These are phyloP conservation scores for Caenorhabditis drosophilae DNA, from an alignment of 2,888 invertebrate genomes.

Conservation along the genomic window DNA sequence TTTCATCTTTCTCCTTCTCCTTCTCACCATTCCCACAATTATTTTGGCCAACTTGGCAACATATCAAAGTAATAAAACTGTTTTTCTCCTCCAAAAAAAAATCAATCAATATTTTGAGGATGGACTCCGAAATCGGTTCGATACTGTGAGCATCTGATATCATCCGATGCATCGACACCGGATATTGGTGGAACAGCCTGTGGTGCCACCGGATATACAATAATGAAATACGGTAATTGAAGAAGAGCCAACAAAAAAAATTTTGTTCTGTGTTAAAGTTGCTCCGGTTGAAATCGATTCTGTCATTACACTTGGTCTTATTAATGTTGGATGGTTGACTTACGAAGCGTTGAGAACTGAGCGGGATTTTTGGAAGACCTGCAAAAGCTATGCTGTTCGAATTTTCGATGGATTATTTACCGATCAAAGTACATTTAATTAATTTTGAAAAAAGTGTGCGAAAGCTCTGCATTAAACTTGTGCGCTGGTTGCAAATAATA, in stretches of 20 bases:
- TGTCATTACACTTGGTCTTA: conserved; percentile 11
- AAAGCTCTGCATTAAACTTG: conserved; percentile 7
- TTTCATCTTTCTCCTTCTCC: neutral
- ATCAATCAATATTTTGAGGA: neutral
- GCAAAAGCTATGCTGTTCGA: conserved; percentile 17
- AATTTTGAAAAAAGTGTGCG: neutral
- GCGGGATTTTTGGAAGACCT: conserved; percentile 19
- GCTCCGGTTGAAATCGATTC: conserved; percentile 10
- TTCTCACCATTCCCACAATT: neutral
- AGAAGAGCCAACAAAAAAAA: no score
- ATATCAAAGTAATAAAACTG: no score
- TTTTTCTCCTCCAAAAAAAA: neutral
- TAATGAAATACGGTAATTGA: neutral
- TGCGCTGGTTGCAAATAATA: conserved; percentile 1
- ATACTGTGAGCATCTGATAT: neutral
- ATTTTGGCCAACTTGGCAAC: no score
- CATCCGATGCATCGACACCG: neutral
- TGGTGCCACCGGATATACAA: neutral
- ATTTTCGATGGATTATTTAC: conserved; percentile 20
- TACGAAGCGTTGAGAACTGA: conserved; percentile 7
- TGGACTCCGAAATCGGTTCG: neutral
- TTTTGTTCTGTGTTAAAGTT: conserved; percentile 11
- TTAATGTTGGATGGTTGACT: conserved; percentile 26
- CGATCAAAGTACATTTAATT: conserved; percentile 5
- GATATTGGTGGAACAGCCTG: neutral